Percentiles rank a stretch among this genome's conserved stretches.
These are phyloP conservation scores for Drosophila azteca DNA, from an alignment of 1,140 invertebrate species.

Conservation along the genomic window DNA sequence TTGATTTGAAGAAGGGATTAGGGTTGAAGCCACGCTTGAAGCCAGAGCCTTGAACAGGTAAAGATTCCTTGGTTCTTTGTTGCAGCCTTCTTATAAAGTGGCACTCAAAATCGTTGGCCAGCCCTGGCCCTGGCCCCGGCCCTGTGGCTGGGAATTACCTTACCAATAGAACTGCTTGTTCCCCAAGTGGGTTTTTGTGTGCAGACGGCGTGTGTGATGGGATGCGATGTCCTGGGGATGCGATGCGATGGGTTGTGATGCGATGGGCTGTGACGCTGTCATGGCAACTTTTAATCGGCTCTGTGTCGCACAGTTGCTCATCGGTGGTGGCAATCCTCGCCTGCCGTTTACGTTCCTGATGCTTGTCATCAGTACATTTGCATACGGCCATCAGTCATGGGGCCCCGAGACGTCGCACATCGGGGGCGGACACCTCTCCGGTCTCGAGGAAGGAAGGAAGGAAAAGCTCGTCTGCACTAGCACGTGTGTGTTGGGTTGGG, in stretches of 20 bases:
- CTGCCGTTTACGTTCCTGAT: constrained; percentile 28
- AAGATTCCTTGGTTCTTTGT: too few relatives aligned
- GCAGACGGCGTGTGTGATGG: constrained; percentile 14
- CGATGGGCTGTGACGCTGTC: constrained; percentile 61
- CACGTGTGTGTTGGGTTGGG: constrained; percentile 23
- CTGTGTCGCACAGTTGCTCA: constrained; percentile 56
- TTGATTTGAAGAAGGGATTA: constrained; percentile 11
- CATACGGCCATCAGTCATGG: constrained; percentile 74
- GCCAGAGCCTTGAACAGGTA: too few relatives aligned
- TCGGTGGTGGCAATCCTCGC: constrained; percentile 40
- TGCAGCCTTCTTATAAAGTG: background rate
- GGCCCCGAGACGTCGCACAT: constrained; percentile 20
- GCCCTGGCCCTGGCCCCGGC: background rate
- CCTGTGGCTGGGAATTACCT: constrained; percentile 6
- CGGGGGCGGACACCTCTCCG: constrained; percentile 14
- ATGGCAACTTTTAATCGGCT: constrained; percentile 79
- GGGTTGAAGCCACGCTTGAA: too few relatives aligned
- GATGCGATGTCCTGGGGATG: constrained; percentile 12
- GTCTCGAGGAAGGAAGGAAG: constrained; percentile 8
- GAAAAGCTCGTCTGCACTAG: constrained; percentile 9
- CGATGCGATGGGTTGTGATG: constrained; percentile 34
- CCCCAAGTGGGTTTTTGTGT: constrained; percentile 7
- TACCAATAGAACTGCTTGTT: constrained; percentile 26
- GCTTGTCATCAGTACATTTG: constrained; percentile 74
- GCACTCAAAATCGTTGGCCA: background rate